Conservation (phyloP, 2,888 invertebrate species). For the Ophonus ardosiacus region DNA sequence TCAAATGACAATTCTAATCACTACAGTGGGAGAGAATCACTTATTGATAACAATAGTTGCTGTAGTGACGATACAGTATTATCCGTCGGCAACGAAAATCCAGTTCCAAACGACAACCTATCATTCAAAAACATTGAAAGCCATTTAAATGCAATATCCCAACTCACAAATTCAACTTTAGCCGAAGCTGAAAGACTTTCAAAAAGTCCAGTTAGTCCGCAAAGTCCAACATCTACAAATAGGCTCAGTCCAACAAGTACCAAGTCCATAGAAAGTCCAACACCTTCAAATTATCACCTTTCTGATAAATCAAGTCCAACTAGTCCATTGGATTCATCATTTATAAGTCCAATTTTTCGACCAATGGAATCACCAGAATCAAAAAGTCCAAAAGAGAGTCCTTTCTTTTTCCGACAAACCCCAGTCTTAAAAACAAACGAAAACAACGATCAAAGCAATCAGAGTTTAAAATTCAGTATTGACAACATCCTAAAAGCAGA, state of each 20-base stretch:
- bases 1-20: constrained; percentile 72
- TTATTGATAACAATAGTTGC: constrained; percentile 80
- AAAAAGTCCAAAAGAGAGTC: constrained; percentile 70
- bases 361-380: constrained; percentile 69
- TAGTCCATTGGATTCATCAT: constrained; percentile 68
- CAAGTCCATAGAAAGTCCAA: constrained; percentile 70
- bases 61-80: constrained; percentile 88
- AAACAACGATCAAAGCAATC: constrained; percentile 70
- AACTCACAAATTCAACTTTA: constrained; percentile 78
- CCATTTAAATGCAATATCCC: constrained; percentile 83
- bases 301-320: constrained; percentile 70
- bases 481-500: constrained; percentile 92
- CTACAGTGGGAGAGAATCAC: constrained; percentile 71
- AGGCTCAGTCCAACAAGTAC: constrained; percentile 73
- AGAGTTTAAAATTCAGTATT: constrained; percentile 88
- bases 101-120: constrained; percentile 71
- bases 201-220: constrained; percentile 65
- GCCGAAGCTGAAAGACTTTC: constrained; percentile 69
- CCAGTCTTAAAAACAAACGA: constrained; percentile 63
- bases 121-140: constrained; percentile 84
- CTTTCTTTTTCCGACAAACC: constrained; percentile 70
- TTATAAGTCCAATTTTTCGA: constrained; percentile 68
- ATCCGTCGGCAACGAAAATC: constrained; percentile 88
- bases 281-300: constrained; percentile 66
- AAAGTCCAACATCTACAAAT: constrained; percentile 64